phyloP scores from a whole-genome alignment of 1,140 invertebrate species.

The Battus philenor region DNA sequence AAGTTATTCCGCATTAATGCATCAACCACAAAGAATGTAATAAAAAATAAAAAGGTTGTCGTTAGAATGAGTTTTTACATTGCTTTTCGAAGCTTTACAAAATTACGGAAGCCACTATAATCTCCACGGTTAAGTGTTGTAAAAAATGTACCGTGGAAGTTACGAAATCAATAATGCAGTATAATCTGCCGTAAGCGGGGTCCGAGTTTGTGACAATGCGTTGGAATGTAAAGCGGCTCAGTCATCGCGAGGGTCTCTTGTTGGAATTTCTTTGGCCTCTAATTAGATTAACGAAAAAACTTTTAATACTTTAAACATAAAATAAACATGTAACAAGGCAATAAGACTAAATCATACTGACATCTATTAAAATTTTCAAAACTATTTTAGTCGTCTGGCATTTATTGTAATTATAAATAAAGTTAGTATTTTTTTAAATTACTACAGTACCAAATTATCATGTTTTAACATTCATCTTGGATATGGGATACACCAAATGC shows the following conservation, averaged over 20 bases:
- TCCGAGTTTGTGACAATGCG: slow-evolving; percentile 33
- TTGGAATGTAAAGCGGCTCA: slow-evolving; percentile 35
- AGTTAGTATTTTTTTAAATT: too few relatives aligned
- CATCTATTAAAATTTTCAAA: too few relatives aligned
- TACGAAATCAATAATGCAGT: slow-evolving; percentile 43
- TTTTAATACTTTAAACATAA: too few relatives aligned
- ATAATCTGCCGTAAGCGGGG: slow-evolving; percentile 40
- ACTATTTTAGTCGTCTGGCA: too few relatives aligned
- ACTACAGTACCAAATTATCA: too few relatives aligned
- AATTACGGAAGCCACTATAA: slow-evolving; percentile 11
- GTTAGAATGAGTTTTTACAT: neutral
- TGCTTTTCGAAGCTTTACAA: slow-evolving; percentile 5
- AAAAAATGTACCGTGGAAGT: slow-evolving; percentile 33
- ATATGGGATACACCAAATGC: too few relatives aligned
- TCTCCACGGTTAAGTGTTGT: slow-evolving; percentile 13
- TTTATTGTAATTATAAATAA: too few relatives aligned
- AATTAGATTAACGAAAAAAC: slow-evolving; percentile 11
- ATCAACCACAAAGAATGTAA: slow-evolving; percentile 6
- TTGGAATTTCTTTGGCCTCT: slow-evolving; percentile 17
- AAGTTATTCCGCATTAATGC: slow-evolving; percentile 10
- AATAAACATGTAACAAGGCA: too few relatives aligned
- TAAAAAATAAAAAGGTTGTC: slow-evolving; percentile 5
- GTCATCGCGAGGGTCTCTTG: slow-evolving; percentile 29
- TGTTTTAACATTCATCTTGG: too few relatives aligned
- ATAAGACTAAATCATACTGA: too few relatives aligned